phyloP scores from a whole-genome alignment of 2,888 invertebrate genomes.

The Drosophila emarginata region DNA sequence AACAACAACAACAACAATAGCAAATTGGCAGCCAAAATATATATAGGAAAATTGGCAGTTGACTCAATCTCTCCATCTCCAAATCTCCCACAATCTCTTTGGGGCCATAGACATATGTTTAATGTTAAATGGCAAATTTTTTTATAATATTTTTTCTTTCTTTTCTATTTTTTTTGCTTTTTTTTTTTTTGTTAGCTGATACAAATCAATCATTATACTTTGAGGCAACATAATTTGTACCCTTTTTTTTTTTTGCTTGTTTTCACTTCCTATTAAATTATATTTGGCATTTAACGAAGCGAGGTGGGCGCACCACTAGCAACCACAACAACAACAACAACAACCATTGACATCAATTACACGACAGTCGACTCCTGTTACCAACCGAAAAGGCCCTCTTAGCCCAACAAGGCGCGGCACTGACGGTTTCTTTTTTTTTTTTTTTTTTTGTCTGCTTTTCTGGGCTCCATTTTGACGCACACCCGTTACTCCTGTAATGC shows the following conservation, averaged over 20 bases:
- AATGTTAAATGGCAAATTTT: constrained; percentile 47
- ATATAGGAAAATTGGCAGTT: constrained; percentile 20
- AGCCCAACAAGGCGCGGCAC: constrained; percentile 60
- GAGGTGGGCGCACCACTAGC: constrained; percentile 65
- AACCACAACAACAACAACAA: constrained; percentile 30
- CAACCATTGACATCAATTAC: constrained; percentile 73
- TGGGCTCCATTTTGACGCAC: constrained; percentile 70
- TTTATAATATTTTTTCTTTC: neutral
- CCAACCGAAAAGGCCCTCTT: constrained; percentile 32
- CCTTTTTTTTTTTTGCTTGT: constrained; percentile 72
- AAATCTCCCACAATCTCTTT: constrained; percentile 1
- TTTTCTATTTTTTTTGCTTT: constrained; percentile 37
- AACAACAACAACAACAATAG: constrained; percentile 32
- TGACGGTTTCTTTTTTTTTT: constrained; percentile 47
- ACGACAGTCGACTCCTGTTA: constrained; percentile 68
- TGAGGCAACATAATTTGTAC: constrained; percentile 70
- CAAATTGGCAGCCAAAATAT: constrained; percentile 9
- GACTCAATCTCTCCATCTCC: constrained; percentile 14
- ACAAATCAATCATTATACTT: constrained; percentile 73
- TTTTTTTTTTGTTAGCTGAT: constrained; percentile 67
- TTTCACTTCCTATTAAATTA: constrained; percentile 77
- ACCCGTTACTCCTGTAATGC: constrained; percentile 25
- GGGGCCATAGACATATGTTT: constrained; percentile 49
- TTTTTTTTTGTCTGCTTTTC: neutral
- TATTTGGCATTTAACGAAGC: constrained; percentile 74